Base-by-base conservation (phyloP, 2,888 invertebrate species). In the Ormyrus nitidulus region DNA sequence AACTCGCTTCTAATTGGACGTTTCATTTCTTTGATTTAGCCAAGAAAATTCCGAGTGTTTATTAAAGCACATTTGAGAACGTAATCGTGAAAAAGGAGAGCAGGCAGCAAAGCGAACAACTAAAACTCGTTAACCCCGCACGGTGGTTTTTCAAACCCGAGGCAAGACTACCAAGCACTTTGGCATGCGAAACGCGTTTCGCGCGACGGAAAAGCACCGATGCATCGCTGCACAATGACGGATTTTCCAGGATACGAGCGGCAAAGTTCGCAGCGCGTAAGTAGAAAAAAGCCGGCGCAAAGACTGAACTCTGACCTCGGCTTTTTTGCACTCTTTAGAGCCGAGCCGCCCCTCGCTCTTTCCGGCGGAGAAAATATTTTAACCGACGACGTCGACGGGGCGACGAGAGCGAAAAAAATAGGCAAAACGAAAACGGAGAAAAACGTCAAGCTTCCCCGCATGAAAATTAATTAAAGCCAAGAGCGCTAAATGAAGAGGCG, bases 391-490 rank as follows among this genome's bases (percentile, higher is more conserved):
- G 65, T 71, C 49, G 54, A 76, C 54, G 51, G 64, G 46, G 54
- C 65, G 10, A 46, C 13, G 13, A 56, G 46, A 58, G n/a, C 19
- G 58, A 72, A 58, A 69, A 74, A 53, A 54, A 13, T 13, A 10
- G 46, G 56, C 48, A 70, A 72, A 58, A 62, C 46, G 66, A 54
- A 61, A 70, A 46, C 44, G 58, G 11, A 5, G 66, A 66, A 61
- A 78, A 72, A 66, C 62, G 10, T 44, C 34, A 34, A 34, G 59
- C 51, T 7, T 11, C 68, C n/a, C 44, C 66, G 65, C 76, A 78
- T 78, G 75, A 65, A 81, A 79, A 79, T 81, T 81, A 81, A 81
- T 81, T 81, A 81, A 66, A 81, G 70, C 70, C 73, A 58, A 69
- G 56, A 62, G 62, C 56, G 75, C 48, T 78, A 75, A 78, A 78